Evolutionary conservation across 2,888 invertebrate genomes (phyloP).

Genomic region (Carpatolechia fugitivella): DNA sequence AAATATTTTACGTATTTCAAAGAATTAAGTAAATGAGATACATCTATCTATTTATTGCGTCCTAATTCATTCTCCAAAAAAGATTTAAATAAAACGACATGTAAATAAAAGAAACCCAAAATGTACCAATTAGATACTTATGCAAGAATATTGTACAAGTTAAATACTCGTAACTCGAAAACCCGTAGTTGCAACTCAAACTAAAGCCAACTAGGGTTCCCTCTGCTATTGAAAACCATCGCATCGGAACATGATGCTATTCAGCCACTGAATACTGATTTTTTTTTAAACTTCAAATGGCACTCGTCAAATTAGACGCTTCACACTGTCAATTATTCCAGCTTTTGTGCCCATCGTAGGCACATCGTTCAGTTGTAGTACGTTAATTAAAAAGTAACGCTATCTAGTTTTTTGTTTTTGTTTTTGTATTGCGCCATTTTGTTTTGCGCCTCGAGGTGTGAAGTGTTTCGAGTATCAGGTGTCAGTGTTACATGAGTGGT

Average conservation of each 20-base stretch:
- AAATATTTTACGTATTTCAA: no score
- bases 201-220: conserved; percentile 23
- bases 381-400: conserved; percentile 76
- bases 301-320: conserved; percentile 68
- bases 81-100: not conserved
- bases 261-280: conserved; percentile 31
- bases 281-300: conserved; percentile 51
- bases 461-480: conserved; percentile 42
- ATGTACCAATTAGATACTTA: not conserved
- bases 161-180: not conserved
- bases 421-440: conserved; percentile 52
- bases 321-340: conserved; percentile 58
- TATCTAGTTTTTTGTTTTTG: conserved; percentile 41
- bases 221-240: conserved; percentile 47
- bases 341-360: conserved; percentile 6
- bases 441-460: conserved; percentile 75
- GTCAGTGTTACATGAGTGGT: not conserved
- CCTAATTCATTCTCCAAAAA: not conserved
- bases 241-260: conserved; percentile 55
- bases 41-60: no score
- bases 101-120: no score
- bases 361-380: conserved; percentile 49
- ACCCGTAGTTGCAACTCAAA: conserved; percentile 12
- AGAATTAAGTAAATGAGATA: no score
- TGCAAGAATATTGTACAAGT: not conserved